Percentiles rank a stretch among this genome's conserved stretches.
Evolutionary conservation across 2,797 vertebrate species (phyloP).

Genomic region (Liparis tanakae): DNA sequence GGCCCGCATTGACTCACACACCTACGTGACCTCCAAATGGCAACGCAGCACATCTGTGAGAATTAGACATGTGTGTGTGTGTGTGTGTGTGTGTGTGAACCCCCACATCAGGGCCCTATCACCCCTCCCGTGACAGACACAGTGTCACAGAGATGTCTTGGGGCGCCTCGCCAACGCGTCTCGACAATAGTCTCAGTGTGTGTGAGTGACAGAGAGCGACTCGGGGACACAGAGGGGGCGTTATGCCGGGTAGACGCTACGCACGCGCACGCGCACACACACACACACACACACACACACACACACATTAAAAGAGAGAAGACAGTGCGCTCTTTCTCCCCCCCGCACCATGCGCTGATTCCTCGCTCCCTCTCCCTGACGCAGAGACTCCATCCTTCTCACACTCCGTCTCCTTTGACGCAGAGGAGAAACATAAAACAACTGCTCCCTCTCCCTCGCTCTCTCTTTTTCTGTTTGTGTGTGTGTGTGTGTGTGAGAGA

Average conservation of each 20-base stretch:
- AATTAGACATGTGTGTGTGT: constrained; percentile 22
- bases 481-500: constrained; percentile 20
- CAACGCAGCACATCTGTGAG: constrained; percentile 36
- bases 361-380: constrained; percentile 73
- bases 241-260: constrained; percentile 76
- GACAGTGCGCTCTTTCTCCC: constrained; percentile 83
- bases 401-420: constrained; percentile 74
- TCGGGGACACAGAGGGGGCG: constrained; percentile 79
- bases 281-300: constrained; percentile 12
- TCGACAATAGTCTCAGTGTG: constrained; percentile 84
- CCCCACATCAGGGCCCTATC: constrained; percentile 69
- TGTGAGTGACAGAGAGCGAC: constrained; percentile 78
- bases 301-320: constrained; percentile 54
- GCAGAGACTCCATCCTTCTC: constrained; percentile 80
- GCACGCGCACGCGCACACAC: constrained; percentile 39
- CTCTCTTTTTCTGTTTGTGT: neutral
- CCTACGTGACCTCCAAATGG: constrained; percentile 40
- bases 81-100: constrained; percentile 19
- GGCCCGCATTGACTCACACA: constrained; percentile 29
- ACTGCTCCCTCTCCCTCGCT: constrained; percentile 36
- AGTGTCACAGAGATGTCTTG: constrained; percentile 79
- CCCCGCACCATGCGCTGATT: constrained; percentile 53
- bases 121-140: constrained; percentile 75
- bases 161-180: constrained; percentile 71
- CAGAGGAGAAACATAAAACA: constrained; percentile 75